Evolutionary conservation across 2,113 vertebrate genomes (phyloP).

Genomic region (Myxocyprinus asiaticus): DNA sequence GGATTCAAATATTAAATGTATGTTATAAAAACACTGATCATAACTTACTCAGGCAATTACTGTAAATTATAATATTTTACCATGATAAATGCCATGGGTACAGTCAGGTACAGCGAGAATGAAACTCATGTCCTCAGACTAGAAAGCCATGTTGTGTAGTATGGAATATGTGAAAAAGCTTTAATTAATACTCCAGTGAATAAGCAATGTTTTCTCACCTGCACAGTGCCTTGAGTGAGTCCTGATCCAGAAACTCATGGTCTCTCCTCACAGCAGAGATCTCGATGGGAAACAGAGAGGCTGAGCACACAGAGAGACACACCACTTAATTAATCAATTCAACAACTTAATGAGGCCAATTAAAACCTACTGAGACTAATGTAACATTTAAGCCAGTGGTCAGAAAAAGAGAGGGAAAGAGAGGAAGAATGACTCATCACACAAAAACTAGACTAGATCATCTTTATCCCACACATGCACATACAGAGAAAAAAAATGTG

Average conservation of each 20-base stretch:
- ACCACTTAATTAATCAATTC: not conserved
- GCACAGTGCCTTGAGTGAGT: conserved; percentile 83
- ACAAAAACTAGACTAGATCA: not conserved
- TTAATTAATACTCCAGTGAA: conserved; percentile 14
- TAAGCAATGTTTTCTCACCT: conserved; percentile 59
- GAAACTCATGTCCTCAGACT: not conserved
- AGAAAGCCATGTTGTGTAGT: not conserved
- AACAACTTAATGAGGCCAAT: not conserved
- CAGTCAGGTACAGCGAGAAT: not conserved
- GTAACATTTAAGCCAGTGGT: conserved; percentile 9
- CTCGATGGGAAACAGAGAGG: conserved; percentile 76
- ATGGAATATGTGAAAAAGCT: not conserved
- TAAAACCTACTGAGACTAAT: not conserved
- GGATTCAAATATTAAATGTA: not conserved
- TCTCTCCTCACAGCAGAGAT: conserved; percentile 81
- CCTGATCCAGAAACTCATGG: conserved; percentile 82
- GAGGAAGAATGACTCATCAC: not conserved
- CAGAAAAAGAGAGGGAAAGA: not conserved
- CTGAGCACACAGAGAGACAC: conserved; percentile 54
- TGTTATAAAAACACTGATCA: not conserved
- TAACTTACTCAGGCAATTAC: not conserved
- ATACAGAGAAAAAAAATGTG: too few species aligned
- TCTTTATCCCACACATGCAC: not conserved
- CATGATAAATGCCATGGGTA: not conserved
- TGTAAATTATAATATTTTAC: not conserved